Base-by-base conservation (phyloP, 2,797 vertebrate species). In the Chelonia mydas region DNA sequence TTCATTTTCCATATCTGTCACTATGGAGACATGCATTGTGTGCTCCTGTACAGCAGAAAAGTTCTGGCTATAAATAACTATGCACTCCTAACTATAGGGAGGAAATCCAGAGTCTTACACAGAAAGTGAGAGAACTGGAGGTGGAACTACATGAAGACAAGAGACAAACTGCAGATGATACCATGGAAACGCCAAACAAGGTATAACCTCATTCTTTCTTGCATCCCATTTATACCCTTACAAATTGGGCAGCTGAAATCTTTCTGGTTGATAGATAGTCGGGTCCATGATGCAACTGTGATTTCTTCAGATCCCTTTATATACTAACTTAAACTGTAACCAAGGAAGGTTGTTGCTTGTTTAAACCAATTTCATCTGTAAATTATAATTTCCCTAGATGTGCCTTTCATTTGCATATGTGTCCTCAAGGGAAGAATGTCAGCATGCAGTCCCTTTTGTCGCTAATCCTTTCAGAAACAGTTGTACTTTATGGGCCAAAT, bases 41-140 rank as follows among this genome's bases (percentile, higher is more conserved):
- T 78, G 81, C 37, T 45, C 65, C 59, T 77, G 33, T 53, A 37
- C 23, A 88, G 50, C n/a, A 94, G 54, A 87, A 90, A 88, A 68
- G 23, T 84, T 87, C 33, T 83, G 1, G 11, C 7, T 83, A 12
- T 68, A 3, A 86, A 74, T 72, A 7, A 61, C 41, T 94, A 79
- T 87, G 28, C 74, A 90, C 92, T 94, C 92, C 41, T 81, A 51
- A 7, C 77, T 6, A 2, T 86, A 99, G 99, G 90, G 97, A 98
- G 92, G 98, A 99, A 96, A 94, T 99, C 82, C 97, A 98, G 19
- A 95, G 92, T n/a, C 97, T 99, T 91, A 94, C 65, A 86, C 85
- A 68, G 81, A 98, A 97, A 91, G 96, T 98, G 50, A 98, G 82
- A 77, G 96, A 96, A 76, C 85, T 99, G 94, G 98, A 99, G 95